A percentile compares a stretch with the other conserved stretches of the same genome.
Evolutionary conservation across 2,888 invertebrate species (phyloP).

Genomic region (Drosophila dives): DNA sequence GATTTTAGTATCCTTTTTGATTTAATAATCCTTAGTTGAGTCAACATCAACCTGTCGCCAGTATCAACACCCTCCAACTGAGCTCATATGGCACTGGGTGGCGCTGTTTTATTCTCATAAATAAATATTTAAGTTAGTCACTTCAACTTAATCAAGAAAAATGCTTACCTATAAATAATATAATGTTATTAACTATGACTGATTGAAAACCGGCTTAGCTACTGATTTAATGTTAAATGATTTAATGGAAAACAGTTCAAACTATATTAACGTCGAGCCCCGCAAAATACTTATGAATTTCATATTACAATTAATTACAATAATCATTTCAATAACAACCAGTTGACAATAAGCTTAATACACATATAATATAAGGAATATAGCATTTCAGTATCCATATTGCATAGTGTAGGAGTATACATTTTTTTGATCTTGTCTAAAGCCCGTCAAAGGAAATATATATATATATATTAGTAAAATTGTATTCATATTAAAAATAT

Average conservation of each 20-base stretch:
- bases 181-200: slow-evolving; percentile 50
- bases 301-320: slow-evolving; percentile 59
- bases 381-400: no score
- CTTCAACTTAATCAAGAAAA: slow-evolving; percentile 32
- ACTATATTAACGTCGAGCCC: background rate
- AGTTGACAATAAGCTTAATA: slow-evolving; percentile 15
- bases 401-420: background rate
- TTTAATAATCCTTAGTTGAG: slow-evolving; percentile 8
- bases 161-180: slow-evolving; percentile 50
- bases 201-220: slow-evolving; percentile 65
- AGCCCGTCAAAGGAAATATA: background rate
- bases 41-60: slow-evolving; percentile 24
- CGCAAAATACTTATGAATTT: slow-evolving; percentile 5
- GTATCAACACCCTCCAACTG: slow-evolving; percentile 55
- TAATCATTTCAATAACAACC: slow-evolving; percentile 49
- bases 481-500: background rate
- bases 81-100: slow-evolving; percentile 20
- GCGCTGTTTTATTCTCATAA: slow-evolving; percentile 64
- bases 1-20: slow-evolving; percentile 3
- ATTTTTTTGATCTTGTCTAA: background rate
- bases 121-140: slow-evolving; percentile 21
- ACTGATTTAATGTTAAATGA: slow-evolving; percentile 59
- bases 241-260: slow-evolving; percentile 47
- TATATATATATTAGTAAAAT: background rate
- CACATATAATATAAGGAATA: background rate